A percentile compares a stretch with the other conserved stretches of the same genome.
These are phyloP conservation scores for Unio pictorum DNA, from an alignment of 2,888 invertebrate genomes.

Conservation along the genomic window DNA sequence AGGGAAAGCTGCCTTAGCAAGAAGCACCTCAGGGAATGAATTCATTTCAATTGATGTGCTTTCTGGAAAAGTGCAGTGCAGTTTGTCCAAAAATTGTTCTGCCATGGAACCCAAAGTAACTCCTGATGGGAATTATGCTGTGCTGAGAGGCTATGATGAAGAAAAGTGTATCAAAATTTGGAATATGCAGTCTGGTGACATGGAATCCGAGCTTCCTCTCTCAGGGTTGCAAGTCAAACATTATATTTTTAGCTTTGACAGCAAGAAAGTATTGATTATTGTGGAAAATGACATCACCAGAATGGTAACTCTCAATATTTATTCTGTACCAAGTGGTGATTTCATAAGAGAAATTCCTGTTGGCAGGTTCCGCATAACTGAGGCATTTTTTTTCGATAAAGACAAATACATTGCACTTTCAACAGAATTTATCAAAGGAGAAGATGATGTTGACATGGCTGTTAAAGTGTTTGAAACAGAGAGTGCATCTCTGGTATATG, in stretches of 20 bases:
- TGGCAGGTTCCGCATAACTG: conserved; percentile 23
- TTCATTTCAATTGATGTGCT: conserved; percentile 35
- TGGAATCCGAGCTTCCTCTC: conserved; percentile 25
- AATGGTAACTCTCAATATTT: conserved; percentile 12
- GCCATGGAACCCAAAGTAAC: conserved; percentile 37
- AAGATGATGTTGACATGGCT: too few species aligned
- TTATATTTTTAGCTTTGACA: conserved; percentile 22
- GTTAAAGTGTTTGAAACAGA: too few species aligned
- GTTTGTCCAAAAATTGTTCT: conserved; percentile 30
- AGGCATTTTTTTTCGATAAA: conserved; percentile 23
- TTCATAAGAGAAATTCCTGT: conserved; percentile 11
- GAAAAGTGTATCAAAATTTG: conserved; percentile 38
- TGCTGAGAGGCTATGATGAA: conserved; percentile 38
- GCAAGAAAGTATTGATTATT: conserved; percentile 30
- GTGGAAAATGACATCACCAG: conserved; percentile 15
- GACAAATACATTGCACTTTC: conserved; percentile 16
- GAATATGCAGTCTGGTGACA: conserved; percentile 30
- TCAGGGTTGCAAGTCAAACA: conserved; percentile 38
- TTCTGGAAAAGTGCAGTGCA: conserved; percentile 22
- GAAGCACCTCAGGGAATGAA: conserved; percentile 38
- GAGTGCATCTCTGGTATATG: too few species aligned
- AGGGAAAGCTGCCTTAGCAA: conserved; percentile 27
- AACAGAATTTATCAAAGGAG: too few species aligned
- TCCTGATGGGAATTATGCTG: conserved; percentile 41
- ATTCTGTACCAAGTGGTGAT: conserved; percentile 17